Evolutionary conservation across 1,140 invertebrate species (phyloP).

Genomic region (Dreissena rostriformis): DNA sequence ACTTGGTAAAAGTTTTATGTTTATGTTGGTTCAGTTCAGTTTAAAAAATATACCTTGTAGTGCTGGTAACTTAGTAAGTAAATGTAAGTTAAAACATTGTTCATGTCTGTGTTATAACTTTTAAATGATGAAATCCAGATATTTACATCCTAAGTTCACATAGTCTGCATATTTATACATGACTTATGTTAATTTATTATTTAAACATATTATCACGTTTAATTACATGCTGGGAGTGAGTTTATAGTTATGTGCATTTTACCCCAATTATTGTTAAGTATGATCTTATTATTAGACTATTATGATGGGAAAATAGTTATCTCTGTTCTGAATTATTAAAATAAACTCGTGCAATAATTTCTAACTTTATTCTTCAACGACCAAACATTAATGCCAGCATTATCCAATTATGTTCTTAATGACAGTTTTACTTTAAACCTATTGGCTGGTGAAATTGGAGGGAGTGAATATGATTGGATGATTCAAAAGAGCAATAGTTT

Average conservation of each 20-base stretch:
- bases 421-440: conserved; percentile 56
- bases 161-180: no score
- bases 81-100: no score
- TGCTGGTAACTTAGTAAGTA: no score
- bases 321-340: neutral
- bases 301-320: neutral
- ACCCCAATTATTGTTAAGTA: neutral
- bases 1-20: no score
- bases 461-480: conserved; percentile 53
- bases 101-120: no score
- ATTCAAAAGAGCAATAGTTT: conserved; percentile 36
- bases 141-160: no score
- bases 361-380: neutral
- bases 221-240: neutral
- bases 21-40: no score
- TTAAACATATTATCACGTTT: neutral
- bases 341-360: neutral
- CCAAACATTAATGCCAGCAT: conserved; percentile 13
- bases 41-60: no score
- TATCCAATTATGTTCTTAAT: conserved; percentile 57
- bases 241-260: neutral
- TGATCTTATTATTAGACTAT: neutral
- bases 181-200: no score
- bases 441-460: conserved; percentile 52
- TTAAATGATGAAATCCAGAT: no score